Evolutionary conservation across 2,113 vertebrate genomes (phyloP).

Genomic region (Myrmecobius fasciatus): DNA sequence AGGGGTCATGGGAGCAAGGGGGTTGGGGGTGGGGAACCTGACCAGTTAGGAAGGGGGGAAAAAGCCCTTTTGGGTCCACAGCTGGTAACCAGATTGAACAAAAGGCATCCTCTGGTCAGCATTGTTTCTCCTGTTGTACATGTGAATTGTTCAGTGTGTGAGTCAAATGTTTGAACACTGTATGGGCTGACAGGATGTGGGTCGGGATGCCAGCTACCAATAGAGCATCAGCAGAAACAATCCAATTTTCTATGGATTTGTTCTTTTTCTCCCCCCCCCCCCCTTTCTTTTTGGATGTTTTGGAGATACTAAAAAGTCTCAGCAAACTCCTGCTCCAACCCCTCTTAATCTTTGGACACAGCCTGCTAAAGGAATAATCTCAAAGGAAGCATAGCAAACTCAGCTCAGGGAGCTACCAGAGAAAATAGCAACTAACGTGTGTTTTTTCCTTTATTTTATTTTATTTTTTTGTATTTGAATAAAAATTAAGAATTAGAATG

Average conservation of each 20-base stretch:
- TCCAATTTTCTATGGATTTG: background rate
- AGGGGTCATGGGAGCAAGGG: background rate
- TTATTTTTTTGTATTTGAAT: conserved; percentile 84
- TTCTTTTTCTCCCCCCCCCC: background rate
- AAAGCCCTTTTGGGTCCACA: conserved; percentile 9
- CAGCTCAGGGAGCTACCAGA: conserved; percentile 87
- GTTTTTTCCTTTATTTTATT: conserved; percentile 62
- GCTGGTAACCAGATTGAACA: conserved; percentile 28
- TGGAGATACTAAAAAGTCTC: conserved; percentile 70
- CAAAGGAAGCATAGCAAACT: conserved; percentile 78
- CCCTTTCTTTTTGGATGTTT: conserved; percentile 46
- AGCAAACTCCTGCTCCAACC: conserved; percentile 59
- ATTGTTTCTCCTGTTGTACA: conserved; percentile 42
- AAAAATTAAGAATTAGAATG: conserved; percentile 85
- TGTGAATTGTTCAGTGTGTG: conserved; percentile 51
- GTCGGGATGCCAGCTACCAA: conserved; percentile 62
- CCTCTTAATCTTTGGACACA: conserved; percentile 69
- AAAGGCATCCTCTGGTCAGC: conserved; percentile 36
- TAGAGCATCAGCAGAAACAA: background rate
- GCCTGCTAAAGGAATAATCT: conserved; percentile 72
- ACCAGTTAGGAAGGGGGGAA: background rate
- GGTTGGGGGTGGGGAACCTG: background rate
- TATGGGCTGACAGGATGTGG: conserved; percentile 70
- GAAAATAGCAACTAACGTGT: conserved; percentile 83
- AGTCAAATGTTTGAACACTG: conserved; percentile 50